Evolutionary conservation across 2,797 vertebrate genomes (phyloP), one percentile per base, ranked within the genome.

Genomic region (Sebastolobus alascanus): DNA sequence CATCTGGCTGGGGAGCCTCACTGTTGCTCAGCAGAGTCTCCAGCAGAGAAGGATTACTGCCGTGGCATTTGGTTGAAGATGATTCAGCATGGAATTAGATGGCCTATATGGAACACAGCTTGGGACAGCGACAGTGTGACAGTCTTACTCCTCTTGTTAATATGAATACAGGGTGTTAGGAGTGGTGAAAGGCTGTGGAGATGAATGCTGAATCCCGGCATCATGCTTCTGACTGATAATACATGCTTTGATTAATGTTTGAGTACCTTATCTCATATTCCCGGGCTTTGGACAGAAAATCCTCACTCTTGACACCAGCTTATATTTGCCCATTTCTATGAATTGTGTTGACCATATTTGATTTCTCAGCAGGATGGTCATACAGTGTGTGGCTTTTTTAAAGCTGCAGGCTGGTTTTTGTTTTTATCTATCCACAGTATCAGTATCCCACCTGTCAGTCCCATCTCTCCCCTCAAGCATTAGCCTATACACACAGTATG

Each of bases 11-110:
- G 68, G 89, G 83, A 85, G 90, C 54, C 77, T 86, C 77, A 56
- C 83, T 89, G 90, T 85, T 84, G 90, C 88, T 86, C 89, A 73
- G 71, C 83, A 78, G 82, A 86, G 88, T 88, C 84, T 87, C 80
- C 73, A 84, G 85, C 85, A 77, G 89, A 87, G 82, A 65, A 75
- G 91, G 94, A 93, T 95, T 94, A 93, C 82, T 52, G 87, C 85
- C 50, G 79, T 93, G 79, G 85, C 85, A 87, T 93, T 94, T 91
- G 90, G 88, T 88, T 86, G 85, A 91, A 91, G 89, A 92, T 90
- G 87, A 93, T 94, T 92, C 88, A 87, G 87, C 87, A 78, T 85
- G 89, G 92, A 92, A 91, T 93, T 91, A 88, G 89, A 88, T 82
- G 88, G 83, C 86, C 82, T 88, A 86, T 81, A 86, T 91, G 89